phyloP scores from a whole-genome alignment of 1,140 invertebrate genomes.

The Solenopsis invicta region DNA sequence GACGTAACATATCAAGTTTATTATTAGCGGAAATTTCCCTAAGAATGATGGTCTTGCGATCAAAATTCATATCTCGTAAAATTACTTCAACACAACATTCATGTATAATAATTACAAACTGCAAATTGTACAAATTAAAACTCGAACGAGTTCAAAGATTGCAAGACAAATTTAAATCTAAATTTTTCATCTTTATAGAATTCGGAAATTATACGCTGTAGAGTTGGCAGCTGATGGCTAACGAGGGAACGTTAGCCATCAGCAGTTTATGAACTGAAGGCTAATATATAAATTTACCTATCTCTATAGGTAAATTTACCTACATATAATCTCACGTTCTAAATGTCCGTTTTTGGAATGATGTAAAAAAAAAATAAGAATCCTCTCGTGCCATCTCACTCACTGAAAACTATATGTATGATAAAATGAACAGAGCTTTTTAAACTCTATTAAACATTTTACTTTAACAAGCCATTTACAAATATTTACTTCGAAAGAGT shows the following conservation, averaged over 20 bases:
- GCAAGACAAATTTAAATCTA: background rate
- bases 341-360: conserved; percentile 14
- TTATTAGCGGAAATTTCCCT: background rate
- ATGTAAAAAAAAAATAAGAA: background rate
- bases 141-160: background rate
- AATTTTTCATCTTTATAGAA: background rate
- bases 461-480: background rate
- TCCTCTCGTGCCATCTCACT: background rate
- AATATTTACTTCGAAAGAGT: conserved; percentile 17
- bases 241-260: background rate
- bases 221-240: background rate
- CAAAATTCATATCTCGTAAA: background rate
- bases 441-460: background rate
- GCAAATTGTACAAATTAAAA: background rate
- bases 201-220: background rate
- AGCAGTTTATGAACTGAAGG: background rate
- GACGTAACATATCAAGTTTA: background rate
- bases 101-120: conserved; percentile 7
- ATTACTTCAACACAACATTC: background rate
- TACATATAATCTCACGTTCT: background rate
- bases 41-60: background rate
- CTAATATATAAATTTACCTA: no score
- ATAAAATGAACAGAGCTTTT: conserved; percentile 8
- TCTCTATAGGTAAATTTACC: background rate
- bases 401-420: background rate